Evolutionary conservation across 2,113 vertebrate genomes (phyloP), one percentile per base, ranked within the genome.

Genomic region (Oreochromis spilurus): DNA sequence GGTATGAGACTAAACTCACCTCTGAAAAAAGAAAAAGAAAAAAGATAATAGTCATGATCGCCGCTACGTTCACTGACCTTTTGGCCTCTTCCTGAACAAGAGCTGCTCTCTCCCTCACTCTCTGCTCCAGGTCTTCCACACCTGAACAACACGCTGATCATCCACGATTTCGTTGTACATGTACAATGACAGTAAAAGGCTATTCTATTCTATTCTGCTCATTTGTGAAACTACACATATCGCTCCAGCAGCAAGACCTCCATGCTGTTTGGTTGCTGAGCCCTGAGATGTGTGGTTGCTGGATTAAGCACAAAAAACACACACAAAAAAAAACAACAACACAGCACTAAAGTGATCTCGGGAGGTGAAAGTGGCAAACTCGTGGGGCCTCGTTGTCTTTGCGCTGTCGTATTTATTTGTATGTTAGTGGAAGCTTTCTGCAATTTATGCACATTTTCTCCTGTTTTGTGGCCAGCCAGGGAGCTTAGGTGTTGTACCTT

Each of bases 371-470:
- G 19, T 38, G 34, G 6, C 34, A 8, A 38, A 65, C 34, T 21
- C 1, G 4, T 65, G 10, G 2, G 6, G 2, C 60, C 60, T 65
- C 12, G 0, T 19, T 65, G 60, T 36, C 60, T 65, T 38, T 65
- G 31, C 34, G 2, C 36, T 9, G 36, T 38, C 3, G 36, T 38
- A 9, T 38, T 38, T 38, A 38, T 38, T 7, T 38, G 36, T 38
- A 65, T 65, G 34, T 65, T 65, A 65, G 17, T 38, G 60, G 60
- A 65, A 65, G 17, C 29, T 62, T 36, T 36, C 58, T 62, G 9
- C 34, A 21, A 67, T 40, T 40, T 67, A 40, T 67, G 34, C 19
- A 67, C 11, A 67, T 21, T 67, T 67, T 67, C 19, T 40, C 62
- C 34, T 40, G 62, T 40, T 40, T 40, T 21, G 34, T 14, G 62